Conservation (phyloP, 92 coral and sea anemone species). For the Porites divaricata region DNA sequence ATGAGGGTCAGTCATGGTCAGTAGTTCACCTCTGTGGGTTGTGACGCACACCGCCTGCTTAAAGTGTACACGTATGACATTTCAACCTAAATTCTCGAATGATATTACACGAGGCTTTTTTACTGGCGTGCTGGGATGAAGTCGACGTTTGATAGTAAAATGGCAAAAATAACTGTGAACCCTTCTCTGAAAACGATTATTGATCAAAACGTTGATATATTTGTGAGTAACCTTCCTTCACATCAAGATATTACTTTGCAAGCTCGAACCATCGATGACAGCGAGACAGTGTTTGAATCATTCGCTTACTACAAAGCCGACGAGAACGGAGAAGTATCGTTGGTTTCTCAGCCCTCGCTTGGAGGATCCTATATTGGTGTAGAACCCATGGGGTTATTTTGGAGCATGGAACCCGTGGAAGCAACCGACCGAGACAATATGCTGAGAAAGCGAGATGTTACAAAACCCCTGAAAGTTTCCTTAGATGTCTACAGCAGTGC, state of each 20-base stretch:
- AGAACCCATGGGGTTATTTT: slow-evolving; percentile 56
- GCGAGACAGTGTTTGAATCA: slow-evolving; percentile 44
- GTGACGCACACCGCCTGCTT: too few species aligned
- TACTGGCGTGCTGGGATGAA: too few species aligned
- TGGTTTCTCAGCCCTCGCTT: slow-evolving; percentile 34
- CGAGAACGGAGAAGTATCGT: slow-evolving; percentile 37
- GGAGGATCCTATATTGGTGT: slow-evolving; percentile 53
- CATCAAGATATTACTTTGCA: slow-evolving; percentile 25
- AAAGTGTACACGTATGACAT: too few species aligned
- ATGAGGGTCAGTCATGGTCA: too few species aligned
- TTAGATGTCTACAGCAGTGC: slow-evolving; percentile 12
- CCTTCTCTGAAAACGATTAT: slow-evolving; percentile 29
- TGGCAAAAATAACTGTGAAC: neutral
- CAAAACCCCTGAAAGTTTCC: slow-evolving; percentile 31
- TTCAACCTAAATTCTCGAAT: too few species aligned
- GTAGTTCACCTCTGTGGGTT: too few species aligned
- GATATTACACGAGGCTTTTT: too few species aligned
- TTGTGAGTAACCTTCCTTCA: slow-evolving; percentile 27
- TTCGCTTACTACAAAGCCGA: slow-evolving; percentile 46
- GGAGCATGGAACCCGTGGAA: slow-evolving; percentile 44
- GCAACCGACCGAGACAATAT: slow-evolving; percentile 17
- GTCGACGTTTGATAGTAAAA: too few species aligned
- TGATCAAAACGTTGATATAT: slow-evolving; percentile 38
- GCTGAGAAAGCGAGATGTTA: slow-evolving; percentile 35
- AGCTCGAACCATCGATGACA: slow-evolving; percentile 46